A percentile compares a stretch with the other conserved stretches of the same genome.
These are phyloP conservation scores for Eumerus sabulonum DNA, from an alignment of 2,888 invertebrate genomes.

Conservation along the genomic window DNA sequence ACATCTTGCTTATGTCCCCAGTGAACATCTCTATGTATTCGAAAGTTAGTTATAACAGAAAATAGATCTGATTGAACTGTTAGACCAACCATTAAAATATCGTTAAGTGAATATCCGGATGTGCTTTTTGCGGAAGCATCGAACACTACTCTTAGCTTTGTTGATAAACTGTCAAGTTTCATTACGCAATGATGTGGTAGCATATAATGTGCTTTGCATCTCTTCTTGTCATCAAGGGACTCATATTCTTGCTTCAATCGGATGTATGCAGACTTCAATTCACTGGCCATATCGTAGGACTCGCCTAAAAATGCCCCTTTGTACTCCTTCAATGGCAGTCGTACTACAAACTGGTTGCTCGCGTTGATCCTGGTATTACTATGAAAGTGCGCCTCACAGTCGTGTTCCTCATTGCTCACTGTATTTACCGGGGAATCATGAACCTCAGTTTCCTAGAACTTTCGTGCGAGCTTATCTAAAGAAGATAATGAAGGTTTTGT, in stretches of 20 bases:
- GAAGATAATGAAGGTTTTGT: background rate
- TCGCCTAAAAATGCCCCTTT: background rate
- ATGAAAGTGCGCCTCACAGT: conserved; percentile 25
- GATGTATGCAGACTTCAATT: too few relatives aligned
- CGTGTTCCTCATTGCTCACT: conserved; percentile 10
- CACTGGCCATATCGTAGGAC: background rate
- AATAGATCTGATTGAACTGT: conserved; percentile 18
- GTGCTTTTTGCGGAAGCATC: conserved; percentile 5
- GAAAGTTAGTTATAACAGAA: background rate
- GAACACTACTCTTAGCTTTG: conserved; percentile 11
- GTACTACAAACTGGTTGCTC: background rate
- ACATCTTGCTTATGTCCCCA: conserved; percentile 7
- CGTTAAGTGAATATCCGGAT: conserved; percentile 8
- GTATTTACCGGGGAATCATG: conserved; percentile 18
- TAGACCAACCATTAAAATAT: conserved; percentile 16
- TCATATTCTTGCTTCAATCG: background rate
- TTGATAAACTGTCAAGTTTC: conserved; percentile 15
- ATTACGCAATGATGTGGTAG: conserved; percentile 14
- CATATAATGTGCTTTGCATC: background rate
- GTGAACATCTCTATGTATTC: conserved; percentile 6
- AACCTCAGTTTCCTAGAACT: conserved; percentile 26
- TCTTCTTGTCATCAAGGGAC: background rate
- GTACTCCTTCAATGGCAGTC: conserved; percentile 4
- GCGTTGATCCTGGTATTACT: background rate
- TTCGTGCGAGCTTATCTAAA: conserved; percentile 6